Conservation (phyloP, 2,888 invertebrate genomes). For the Clusia tigrina region DNA sequence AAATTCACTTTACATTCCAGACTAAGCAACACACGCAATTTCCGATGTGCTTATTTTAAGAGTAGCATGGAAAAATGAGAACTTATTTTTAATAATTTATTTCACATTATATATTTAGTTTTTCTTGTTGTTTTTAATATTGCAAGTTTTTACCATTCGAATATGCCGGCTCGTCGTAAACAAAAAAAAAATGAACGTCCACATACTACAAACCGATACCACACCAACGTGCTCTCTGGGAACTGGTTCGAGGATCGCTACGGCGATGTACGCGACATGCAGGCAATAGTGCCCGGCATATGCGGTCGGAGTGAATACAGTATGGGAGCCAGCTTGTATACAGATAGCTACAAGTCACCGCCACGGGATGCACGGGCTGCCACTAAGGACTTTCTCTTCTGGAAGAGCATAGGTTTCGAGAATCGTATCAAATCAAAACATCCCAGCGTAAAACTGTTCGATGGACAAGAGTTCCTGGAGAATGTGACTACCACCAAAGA, state of each 20-base stretch:
- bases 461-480: constrained; percentile 36
- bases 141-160: too few relatives aligned
- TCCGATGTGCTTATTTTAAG: too few relatives aligned
- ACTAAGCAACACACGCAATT: too few relatives aligned
- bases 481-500: constrained; percentile 41
- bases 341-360: constrained; percentile 19
- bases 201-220: too few relatives aligned
- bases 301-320: constrained; percentile 33
- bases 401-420: constrained; percentile 31
- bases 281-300: constrained; percentile 34
- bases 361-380: not conserved
- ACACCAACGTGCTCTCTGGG: constrained; percentile 39
- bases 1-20: too few relatives aligned
- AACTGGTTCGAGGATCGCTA: constrained; percentile 48
- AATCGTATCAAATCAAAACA: constrained; percentile 34
- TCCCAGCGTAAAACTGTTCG: constrained; percentile 35
- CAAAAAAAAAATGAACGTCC: too few relatives aligned
- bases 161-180: too few relatives aligned
- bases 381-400: constrained; percentile 17
- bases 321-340: constrained; percentile 15
- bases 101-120: too few relatives aligned
- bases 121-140: too few relatives aligned
- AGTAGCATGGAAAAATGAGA: too few relatives aligned
- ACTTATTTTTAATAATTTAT: too few relatives aligned
- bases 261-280: constrained; percentile 22